Conservation (phyloP, 2,113 vertebrate genomes). For the Scomber japonicus region DNA sequence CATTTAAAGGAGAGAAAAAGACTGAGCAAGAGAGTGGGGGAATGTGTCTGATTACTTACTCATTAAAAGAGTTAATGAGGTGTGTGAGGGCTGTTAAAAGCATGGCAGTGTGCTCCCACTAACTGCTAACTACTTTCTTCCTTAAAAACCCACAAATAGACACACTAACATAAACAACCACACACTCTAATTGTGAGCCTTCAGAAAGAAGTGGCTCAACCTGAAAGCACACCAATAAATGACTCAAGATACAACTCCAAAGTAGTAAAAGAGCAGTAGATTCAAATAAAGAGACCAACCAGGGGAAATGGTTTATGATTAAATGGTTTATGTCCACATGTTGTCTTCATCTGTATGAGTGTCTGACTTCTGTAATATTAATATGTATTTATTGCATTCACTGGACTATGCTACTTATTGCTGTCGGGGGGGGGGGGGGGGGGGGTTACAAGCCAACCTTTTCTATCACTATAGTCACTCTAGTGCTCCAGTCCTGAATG, state of each 20-base stretch:
- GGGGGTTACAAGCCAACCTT: too few species aligned
- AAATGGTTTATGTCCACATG: too few species aligned
- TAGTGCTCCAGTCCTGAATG: too few species aligned
- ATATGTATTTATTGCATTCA: background rate
- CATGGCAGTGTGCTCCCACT: constrained; percentile 77
- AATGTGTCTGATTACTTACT: constrained; percentile 86
- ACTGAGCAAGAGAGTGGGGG: constrained; percentile 52
- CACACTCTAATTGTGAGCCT: constrained; percentile 43
- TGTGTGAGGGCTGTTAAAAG: constrained; percentile 82
- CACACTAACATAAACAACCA: constrained; percentile 63
- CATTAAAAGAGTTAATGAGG: constrained; percentile 88
- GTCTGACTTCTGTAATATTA: too few species aligned
- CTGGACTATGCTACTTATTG: too few species aligned
- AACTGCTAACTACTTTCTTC: constrained; percentile 80
- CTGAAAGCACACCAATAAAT: constrained; percentile 49
- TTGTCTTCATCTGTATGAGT: too few species aligned
- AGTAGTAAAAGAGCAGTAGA: constrained; percentile 18
- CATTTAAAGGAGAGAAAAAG: constrained; percentile 48
- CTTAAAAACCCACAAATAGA: constrained; percentile 63
- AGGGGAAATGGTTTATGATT: background rate
- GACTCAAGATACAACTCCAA: constrained; percentile 18
- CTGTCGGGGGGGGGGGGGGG: too few species aligned
- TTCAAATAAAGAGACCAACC: constrained; percentile 40
- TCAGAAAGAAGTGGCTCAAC: constrained; percentile 28
- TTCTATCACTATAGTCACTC: too few species aligned